Conservation (phyloP, 2,888 invertebrate species). For the Sinopyrophorus schimmeli region DNA sequence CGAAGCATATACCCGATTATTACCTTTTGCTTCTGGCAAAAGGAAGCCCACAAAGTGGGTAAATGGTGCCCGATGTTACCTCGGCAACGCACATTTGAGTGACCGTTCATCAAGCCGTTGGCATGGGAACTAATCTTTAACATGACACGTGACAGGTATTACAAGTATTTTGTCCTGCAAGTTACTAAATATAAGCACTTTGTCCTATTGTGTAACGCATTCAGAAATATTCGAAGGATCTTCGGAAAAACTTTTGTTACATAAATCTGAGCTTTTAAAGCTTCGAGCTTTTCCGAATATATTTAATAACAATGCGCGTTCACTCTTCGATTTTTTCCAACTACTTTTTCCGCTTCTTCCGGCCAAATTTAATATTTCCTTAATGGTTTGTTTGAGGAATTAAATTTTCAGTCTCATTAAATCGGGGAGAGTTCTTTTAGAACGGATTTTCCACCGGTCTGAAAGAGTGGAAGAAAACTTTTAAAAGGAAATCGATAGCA, state of each 20-base stretch:
- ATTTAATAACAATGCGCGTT: too few relatives aligned
- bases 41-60: conserved; percentile 17
- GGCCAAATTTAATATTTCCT: too few relatives aligned
- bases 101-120: conserved; percentile 32
- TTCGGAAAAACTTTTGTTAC: too few relatives aligned
- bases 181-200: conserved; percentile 11
- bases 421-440: background rate
- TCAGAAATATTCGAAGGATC: too few relatives aligned
- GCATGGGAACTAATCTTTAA: conserved; percentile 32
- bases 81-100: conserved; percentile 29
- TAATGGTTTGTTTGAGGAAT: too few relatives aligned
- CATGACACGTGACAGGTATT: conserved; percentile 32
- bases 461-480: background rate
- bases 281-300: too few relatives aligned
- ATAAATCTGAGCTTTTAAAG: too few relatives aligned
- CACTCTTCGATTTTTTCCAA: too few relatives aligned
- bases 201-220: too few relatives aligned
- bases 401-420: conserved; percentile 11
- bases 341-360: too few relatives aligned
- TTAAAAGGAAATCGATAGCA: conserved; percentile 14
- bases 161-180: conserved; percentile 23
- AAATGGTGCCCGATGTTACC: conserved; percentile 28
- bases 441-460: background rate
- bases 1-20: conserved; percentile 20
- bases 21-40: conserved; percentile 11